Evolutionary conservation across 2,888 invertebrate genomes (phyloP), one percentile per base, ranked within the genome.

Genomic region (Drosophila affinis): DNA sequence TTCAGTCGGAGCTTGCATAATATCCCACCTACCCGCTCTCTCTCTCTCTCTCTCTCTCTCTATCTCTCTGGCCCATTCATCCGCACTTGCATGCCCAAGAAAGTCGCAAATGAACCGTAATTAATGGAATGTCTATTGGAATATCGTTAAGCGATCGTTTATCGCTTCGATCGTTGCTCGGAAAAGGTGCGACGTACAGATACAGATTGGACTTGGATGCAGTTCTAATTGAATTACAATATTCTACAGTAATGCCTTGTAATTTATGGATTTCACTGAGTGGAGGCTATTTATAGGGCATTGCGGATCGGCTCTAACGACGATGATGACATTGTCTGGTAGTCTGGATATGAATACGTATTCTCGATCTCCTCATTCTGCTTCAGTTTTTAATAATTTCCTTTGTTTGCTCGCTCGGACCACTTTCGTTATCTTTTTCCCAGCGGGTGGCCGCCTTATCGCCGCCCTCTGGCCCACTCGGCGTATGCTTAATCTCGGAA

Each of bases 71-170:
- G n/a, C 24, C 29, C n/a, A 1, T 34, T 34, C 12, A 34, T 12
- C 7, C 44, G 9, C n/a, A 34, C 49, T 64, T 45, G 27, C 39
- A 32, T 34, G 14, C 21, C 47, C 24, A 69, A 47, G 29, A 58
- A 34, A 34, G 51, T 47, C 27, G 51, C 55, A 62, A 72, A 65
- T 79, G 63, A 76, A 65, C 61, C 61, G 72, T 73, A 71, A 73
- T 79, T 79, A 76, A 79, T 77, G 52, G 70, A 77, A 72, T 80
- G 75, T 62, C 81, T 60, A 76, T 63, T 60, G 65, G 76, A 69
- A 60, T 24, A 62, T 56, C 61, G 44, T 47, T 58, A 29, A 62
- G 46, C 17, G 67, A 46, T 65, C 53, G 57, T 47, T 55, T 55
- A 45, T 49, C 21, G n/a, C 21, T 32, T 24, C 47, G 47, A 47